Evolutionary conservation across 2,797 vertebrate genomes (phyloP).

Genomic region (Acestrorhynchus altus): DNA sequence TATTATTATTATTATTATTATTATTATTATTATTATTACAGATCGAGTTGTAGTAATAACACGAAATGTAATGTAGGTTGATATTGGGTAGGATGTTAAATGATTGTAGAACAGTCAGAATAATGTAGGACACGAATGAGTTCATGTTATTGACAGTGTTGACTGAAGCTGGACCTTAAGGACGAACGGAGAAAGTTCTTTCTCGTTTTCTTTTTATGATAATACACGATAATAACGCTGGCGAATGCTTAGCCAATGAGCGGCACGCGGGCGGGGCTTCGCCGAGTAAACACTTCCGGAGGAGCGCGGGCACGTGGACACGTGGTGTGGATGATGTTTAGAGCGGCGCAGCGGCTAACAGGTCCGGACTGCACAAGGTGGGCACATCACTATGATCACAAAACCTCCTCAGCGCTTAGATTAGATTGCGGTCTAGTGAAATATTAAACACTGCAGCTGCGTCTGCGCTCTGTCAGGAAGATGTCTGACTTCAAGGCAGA

Average conservation of each 20-base stretch:
- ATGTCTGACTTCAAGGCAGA: too few species aligned
- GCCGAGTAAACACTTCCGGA: constrained; percentile 25
- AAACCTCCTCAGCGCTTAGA: background rate
- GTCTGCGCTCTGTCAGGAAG: too few species aligned
- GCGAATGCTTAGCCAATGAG: background rate
- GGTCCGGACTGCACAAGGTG: background rate
- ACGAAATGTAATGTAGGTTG: too few species aligned
- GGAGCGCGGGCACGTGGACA: constrained; percentile 8
- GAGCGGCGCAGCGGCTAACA: background rate
- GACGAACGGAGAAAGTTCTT: background rate
- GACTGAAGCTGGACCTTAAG: background rate
- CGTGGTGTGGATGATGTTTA: constrained; percentile 20
- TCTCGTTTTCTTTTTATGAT: background rate
- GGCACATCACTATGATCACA: background rate
- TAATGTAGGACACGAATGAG: background rate
- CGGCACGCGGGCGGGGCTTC: constrained; percentile 7
- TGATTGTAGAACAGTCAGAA: background rate
- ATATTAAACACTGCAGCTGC: background rate
- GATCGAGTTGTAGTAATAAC: too few species aligned
- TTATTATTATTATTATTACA: too few species aligned
- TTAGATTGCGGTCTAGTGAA: background rate
- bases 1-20: too few species aligned
- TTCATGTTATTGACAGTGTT: background rate
- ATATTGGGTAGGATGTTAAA: too few species aligned
- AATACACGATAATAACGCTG: too few species aligned